Base-by-base conservation (phyloP, 2,888 invertebrate genomes). In the Toxonevra muliebris region DNA sequence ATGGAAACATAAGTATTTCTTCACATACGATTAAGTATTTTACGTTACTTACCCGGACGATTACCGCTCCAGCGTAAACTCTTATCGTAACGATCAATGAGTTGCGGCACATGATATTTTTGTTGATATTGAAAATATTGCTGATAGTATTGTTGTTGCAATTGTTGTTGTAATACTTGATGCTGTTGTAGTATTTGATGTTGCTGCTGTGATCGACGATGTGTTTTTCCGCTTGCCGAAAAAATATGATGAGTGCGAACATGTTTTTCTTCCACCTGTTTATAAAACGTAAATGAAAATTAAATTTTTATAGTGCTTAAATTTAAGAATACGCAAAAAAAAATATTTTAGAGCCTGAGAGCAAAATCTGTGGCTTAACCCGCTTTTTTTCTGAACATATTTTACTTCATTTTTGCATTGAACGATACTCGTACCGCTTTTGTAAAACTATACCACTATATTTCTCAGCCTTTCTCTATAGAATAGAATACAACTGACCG, bases 231-330 rank as follows among this genome's bases (percentile, higher is more conserved):
- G 59, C 77, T 80, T 73, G 81, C 77, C 54, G 83, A 80, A 71
- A 77, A 82, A 20, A 79, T 80, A 61, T 85, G 85, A 75, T 85
- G 84, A 43, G 84, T 82, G 70, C 84, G 84, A 54, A 84, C 80
- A 71, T 78, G 79, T 74, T 84, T 85, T 66, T 85, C 84, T 72
- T 85, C 85, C 72, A 85, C 85, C 85, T 85, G 79, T n/a, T n/a
- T n/a, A n/a, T n/a, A n/a, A n/a, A n/a, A n/a, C n/a, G n/a, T n/a
- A n/a, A n/a, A n/a, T n/a, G n/a, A n/a, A n/a, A n/a, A n/a, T 57
- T 57, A 1, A 57, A 45, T 57, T 1, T 57, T 57, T 19, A 57
- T 13, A 57, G 11, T 19, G 15, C 20, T 57, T 30, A 57, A 57
- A 12, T 30, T n/a, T 11, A 11, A 57, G n/a, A n/a, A n/a, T n/a